Evolutionary conservation across 2,888 invertebrate genomes (phyloP).

Genomic region (Xestobium rufovillosum): DNA sequence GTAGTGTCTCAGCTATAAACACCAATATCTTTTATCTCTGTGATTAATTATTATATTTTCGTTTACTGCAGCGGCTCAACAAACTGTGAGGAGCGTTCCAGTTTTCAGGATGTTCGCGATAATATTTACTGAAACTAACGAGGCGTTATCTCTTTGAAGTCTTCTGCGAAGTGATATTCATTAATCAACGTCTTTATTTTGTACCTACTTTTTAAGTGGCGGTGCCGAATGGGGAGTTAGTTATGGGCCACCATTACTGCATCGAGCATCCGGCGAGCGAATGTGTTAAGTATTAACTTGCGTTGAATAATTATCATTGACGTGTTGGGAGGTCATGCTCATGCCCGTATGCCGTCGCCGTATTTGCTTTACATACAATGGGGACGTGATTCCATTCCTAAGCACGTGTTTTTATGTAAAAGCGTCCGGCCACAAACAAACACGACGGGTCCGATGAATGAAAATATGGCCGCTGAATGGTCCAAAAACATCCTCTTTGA

Average conservation of each 20-base stretch:
- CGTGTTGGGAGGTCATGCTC: constrained; percentile 40
- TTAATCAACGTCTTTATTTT: no score
- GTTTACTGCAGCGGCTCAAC: no score
- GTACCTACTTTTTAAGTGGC: constrained; percentile 1
- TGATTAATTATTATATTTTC: no score
- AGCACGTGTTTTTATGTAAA: constrained; percentile 37
- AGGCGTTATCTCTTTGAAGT: no score
- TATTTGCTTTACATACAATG: constrained; percentile 42
- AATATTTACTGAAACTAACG: no score
- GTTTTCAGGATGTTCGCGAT: no score
- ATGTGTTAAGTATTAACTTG: constrained; percentile 28
- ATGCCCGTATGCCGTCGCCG: constrained; percentile 32
- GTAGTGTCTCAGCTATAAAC: no score
- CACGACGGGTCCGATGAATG: constrained; percentile 35
- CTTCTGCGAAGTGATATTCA: no score
- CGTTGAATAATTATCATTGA: constrained; percentile 41
- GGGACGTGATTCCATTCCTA: constrained; percentile 40
- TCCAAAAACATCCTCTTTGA: constrained; percentile 27
- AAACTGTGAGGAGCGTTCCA: no score
- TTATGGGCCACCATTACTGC: constrained; percentile 11
- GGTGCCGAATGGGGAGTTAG: neutral
- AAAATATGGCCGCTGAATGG: constrained; percentile 32
- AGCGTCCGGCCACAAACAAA: constrained; percentile 23
- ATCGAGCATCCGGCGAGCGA: constrained; percentile 25
- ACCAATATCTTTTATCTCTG: no score